Conservation (phyloP, 2,888 invertebrate genomes). For the Capitulum mitella region DNA sequence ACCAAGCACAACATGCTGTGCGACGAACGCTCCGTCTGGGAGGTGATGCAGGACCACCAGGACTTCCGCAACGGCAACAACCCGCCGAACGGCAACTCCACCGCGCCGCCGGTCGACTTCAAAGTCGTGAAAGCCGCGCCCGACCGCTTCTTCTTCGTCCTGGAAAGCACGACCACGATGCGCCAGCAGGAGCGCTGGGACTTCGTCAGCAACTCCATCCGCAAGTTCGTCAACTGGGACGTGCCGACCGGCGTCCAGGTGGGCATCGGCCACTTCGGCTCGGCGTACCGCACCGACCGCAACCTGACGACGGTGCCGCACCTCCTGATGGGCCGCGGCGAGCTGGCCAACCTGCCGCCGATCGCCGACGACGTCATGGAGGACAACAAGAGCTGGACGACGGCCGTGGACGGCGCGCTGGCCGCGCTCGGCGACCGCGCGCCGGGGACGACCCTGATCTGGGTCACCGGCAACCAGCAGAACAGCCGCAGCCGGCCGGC, state of each 20-base stretch:
- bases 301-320: slow-evolving; percentile 32
- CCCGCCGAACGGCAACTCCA: background rate
- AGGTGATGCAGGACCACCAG: slow-evolving; percentile 40
- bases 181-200: slow-evolving; percentile 51
- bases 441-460: background rate
- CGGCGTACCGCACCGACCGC: slow-evolving; percentile 31
- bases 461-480: background rate
- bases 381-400: slow-evolving; percentile 11
- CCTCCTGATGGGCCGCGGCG: background rate
- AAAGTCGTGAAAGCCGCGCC: background rate
- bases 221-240: slow-evolving; percentile 54
- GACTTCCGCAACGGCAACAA: slow-evolving; percentile 39
- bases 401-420: slow-evolving; percentile 3
- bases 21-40: slow-evolving; percentile 41
- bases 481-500: background rate
- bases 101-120: background rate
- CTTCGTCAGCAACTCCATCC: slow-evolving; percentile 52
- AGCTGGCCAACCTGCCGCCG: slow-evolving; percentile 9
- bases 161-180: slow-evolving; percentile 9
- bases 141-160: slow-evolving; percentile 8
- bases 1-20: slow-evolving; percentile 43
- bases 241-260: slow-evolving; percentile 44
- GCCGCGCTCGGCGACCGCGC: background rate
- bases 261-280: slow-evolving; percentile 39
- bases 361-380: slow-evolving; percentile 2